Evolutionary conservation across 2,888 invertebrate species (phyloP).

Genomic region (Pterobdella sp.): DNA sequence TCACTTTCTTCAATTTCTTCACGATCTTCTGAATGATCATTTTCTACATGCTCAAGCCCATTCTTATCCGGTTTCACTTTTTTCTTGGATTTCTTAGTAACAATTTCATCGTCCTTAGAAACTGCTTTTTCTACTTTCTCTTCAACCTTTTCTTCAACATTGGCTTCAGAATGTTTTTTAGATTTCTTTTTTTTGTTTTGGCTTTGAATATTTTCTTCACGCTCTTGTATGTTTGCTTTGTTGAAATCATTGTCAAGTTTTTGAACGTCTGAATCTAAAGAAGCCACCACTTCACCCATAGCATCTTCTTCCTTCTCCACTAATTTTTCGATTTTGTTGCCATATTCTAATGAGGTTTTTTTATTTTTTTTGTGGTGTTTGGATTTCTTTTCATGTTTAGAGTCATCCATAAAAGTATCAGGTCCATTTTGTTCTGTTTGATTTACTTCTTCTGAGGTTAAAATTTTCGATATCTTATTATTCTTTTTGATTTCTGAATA

Average conservation of each 20-base stretch:
- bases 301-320: neutral
- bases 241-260: neutral
- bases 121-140: neutral
- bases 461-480: neutral
- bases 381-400: neutral
- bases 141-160: neutral
- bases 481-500: slow-evolving; percentile 18
- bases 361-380: neutral
- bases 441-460: neutral
- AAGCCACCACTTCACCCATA: neutral
- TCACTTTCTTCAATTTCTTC: neutral
- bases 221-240: neutral
- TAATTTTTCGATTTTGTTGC: neutral
- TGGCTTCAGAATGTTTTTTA: neutral
- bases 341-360: neutral
- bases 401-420: neutral
- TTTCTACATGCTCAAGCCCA: no score
- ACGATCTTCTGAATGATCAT: no score
- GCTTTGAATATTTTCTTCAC: neutral
- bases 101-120: no score
- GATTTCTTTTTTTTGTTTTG: neutral
- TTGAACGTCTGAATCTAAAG: no score
- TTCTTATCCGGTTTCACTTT: no score
- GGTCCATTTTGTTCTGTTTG: neutral
- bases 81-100: no score